These are phyloP conservation scores for Streblospio benedicti DNA, from an alignment of 1,140 invertebrate genomes.

Conservation along the genomic window DNA sequence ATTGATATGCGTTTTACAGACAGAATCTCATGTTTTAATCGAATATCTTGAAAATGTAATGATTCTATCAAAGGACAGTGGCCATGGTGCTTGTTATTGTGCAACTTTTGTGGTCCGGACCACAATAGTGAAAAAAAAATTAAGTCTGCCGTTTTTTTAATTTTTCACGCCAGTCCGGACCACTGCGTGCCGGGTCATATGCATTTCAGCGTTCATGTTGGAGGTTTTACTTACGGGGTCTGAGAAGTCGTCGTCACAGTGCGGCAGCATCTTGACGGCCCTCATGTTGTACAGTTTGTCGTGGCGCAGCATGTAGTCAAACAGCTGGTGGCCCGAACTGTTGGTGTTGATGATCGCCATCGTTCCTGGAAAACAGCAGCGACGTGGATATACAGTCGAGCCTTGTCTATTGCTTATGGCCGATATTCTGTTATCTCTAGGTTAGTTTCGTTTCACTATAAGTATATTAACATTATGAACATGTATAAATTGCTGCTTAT, in stretches of 20 bases:
- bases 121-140: too few relatives aligned
- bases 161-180: too few relatives aligned
- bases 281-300: conserved; percentile 63
- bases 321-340: conserved; percentile 60
- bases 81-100: too few relatives aligned
- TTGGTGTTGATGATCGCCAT: conserved; percentile 55
- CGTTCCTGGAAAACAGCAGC: conserved; percentile 49
- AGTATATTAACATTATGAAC: not conserved
- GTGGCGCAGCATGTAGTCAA: conserved; percentile 62
- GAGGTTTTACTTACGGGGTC: not conserved
- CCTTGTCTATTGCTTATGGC: too few relatives aligned
- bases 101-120: too few relatives aligned
- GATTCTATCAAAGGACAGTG: too few relatives aligned
- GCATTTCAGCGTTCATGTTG: not conserved
- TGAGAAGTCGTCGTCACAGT: conserved; percentile 32
- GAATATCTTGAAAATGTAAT: too few relatives aligned
- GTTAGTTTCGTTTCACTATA: not conserved
- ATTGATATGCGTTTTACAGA: too few relatives aligned
- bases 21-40: too few relatives aligned
- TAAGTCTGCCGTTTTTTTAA: too few relatives aligned
- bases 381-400: conserved; percentile 3
- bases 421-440: too few relatives aligned
- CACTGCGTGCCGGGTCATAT: too few relatives aligned
- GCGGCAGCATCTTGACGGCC: conserved; percentile 58
- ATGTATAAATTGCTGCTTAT: not conserved